These are phyloP conservation scores for Holacanthella duospinosa DNA, from an alignment of 2,888 invertebrate genomes.

Conservation along the genomic window DNA sequence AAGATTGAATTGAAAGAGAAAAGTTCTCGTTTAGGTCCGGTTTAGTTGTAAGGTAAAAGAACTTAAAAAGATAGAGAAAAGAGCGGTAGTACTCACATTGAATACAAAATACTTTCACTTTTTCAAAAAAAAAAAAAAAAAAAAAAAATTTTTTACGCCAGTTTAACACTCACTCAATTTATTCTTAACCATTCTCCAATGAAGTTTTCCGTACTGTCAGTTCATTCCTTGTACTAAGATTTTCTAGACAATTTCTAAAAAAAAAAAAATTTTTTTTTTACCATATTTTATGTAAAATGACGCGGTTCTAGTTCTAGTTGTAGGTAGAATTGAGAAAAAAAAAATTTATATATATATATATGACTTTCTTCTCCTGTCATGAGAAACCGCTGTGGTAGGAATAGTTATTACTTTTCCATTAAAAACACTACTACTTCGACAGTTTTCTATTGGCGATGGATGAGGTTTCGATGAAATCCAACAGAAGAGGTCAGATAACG, in stretches of 20 bases:
- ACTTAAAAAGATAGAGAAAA: not conserved
- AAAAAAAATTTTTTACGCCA: slow-evolving; percentile 26
- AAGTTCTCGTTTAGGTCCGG: not conserved
- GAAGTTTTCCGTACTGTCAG: not conserved
- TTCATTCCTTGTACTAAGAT: not conserved
- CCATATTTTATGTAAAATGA: slow-evolving; percentile 1
- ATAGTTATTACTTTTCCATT: slow-evolving; percentile 3
- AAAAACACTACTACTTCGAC: no score
- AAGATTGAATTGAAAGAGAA: not conserved
- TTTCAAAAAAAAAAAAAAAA: no score
- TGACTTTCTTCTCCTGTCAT: not conserved
- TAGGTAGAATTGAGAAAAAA: no score
- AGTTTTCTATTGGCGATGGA: not conserved
- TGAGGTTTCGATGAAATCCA: not conserved
- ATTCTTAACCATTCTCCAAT: slow-evolving; percentile 16
- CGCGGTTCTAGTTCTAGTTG: not conserved
- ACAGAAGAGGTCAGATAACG: not conserved
- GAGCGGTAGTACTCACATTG: not conserved
- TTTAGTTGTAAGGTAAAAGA: not conserved
- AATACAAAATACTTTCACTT: not conserved
- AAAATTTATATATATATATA: not conserved
- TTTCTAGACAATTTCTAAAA: not conserved
- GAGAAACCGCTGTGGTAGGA: no score
- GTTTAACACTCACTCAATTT: slow-evolving; percentile 31
- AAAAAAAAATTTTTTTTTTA: not conserved